These are phyloP conservation scores for Idaea biselata DNA, from an alignment of 2,888 invertebrate genomes.

Conservation along the genomic window DNA sequence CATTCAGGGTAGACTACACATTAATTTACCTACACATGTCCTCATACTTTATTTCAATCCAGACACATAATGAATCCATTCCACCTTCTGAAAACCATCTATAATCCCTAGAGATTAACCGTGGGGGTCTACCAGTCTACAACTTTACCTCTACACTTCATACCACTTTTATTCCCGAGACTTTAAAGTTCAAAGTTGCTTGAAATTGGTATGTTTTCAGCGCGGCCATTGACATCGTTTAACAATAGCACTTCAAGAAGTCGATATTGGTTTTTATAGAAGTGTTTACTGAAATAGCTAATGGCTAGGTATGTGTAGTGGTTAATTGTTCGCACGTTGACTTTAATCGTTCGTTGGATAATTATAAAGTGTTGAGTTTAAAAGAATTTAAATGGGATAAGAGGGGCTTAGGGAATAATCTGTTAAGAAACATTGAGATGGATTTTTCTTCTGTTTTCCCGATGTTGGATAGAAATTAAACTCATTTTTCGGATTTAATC, in stretches of 20 bases:
- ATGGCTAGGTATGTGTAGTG: not conserved
- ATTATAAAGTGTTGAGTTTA: not conserved
- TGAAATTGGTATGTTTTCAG: constrained; percentile 7
- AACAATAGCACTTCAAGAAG: constrained; percentile 3
- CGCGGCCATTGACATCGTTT: constrained; percentile 17
- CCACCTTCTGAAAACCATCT: constrained; percentile 21
- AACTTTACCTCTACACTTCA: constrained; percentile 23
- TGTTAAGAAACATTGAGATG: not conserved
- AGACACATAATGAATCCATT: constrained; percentile 27
- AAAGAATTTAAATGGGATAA: not conserved
- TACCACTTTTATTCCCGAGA: constrained; percentile 8
- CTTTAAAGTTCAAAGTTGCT: constrained; percentile 5
- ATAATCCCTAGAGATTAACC: constrained; percentile 51
- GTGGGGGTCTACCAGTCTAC: constrained; percentile 27
- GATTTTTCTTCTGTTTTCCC: not conserved
- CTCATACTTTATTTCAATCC: not conserved
- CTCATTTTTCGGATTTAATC: too few relatives aligned
- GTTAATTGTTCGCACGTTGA: not conserved
- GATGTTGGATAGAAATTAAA: too few relatives aligned
- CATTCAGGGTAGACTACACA: too few relatives aligned
- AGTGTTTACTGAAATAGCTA: not conserved
- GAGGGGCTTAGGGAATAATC: not conserved
- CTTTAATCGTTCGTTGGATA: not conserved
- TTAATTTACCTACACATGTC: not conserved
- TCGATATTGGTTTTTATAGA: constrained; percentile 11